These are phyloP conservation scores for Sturmia bella DNA, from an alignment of 2,888 invertebrate species.

Conservation along the genomic window DNA sequence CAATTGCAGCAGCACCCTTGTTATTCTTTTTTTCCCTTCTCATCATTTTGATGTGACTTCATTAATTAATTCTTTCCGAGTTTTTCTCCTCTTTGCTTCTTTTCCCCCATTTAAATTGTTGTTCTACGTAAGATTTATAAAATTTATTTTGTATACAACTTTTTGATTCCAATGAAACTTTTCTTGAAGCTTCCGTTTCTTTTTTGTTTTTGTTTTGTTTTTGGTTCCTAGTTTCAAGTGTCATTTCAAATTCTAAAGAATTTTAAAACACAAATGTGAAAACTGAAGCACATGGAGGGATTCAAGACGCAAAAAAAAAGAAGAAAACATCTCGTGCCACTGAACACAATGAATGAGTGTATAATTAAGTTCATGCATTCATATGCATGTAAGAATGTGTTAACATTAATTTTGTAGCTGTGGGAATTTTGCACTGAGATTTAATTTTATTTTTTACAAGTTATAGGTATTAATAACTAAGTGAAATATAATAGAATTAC, in stretches of 20 bases:
- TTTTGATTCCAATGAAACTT: conserved; percentile 31
- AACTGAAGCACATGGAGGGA: not conserved
- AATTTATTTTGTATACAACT: conserved; percentile 4
- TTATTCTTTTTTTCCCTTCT: not conserved
- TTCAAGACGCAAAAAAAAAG: not conserved
- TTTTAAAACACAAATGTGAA: conserved; percentile 17
- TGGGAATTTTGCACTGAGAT: conserved; percentile 38
- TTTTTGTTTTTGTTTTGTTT: not conserved
- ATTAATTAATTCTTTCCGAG: conserved; percentile 26
- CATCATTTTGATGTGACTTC: not conserved
- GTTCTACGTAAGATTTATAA: conserved; percentile 19
- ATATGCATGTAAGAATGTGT: not conserved
- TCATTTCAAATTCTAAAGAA: conserved; percentile 49
- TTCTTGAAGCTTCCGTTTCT: conserved; percentile 39
- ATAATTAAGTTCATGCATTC: not conserved
- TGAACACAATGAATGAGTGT: conserved; percentile 4
- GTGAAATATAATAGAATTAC: conserved; percentile 3
- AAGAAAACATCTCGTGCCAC: not conserved
- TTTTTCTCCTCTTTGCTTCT: not conserved
- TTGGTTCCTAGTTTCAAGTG: conserved; percentile 39
- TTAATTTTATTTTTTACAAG: conserved; percentile 12
- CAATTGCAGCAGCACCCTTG: conserved; percentile 1
- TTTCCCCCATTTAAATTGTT: conserved; percentile 3
- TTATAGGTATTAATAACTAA: conserved; percentile 5
- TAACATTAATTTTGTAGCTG: not conserved